Conservation (phyloP, 2,113 vertebrate species). For the Anhinga anhinga region DNA sequence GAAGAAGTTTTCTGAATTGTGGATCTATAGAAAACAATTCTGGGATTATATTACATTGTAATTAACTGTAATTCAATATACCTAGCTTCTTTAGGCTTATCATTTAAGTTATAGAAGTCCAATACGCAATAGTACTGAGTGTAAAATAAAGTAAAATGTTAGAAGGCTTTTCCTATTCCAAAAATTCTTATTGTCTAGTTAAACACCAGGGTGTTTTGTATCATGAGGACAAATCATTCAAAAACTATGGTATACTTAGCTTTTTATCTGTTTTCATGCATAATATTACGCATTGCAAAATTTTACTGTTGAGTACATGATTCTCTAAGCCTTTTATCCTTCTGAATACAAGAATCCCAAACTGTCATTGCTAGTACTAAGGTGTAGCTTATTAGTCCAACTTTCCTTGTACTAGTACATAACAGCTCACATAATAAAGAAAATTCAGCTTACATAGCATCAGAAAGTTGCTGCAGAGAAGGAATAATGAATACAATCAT, state of each 20-base stretch:
- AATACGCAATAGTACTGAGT: neutral
- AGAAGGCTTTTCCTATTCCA: neutral
- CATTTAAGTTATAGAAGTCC: neutral
- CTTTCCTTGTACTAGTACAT: neutral
- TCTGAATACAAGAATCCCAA: neutral
- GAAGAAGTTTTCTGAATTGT: neutral
- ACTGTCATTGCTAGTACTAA: neutral
- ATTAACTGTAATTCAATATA: neutral
- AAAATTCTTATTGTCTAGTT: neutral
- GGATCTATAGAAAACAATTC: neutral
- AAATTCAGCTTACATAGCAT: neutral
- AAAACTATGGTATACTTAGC: neutral
- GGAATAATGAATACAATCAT: neutral
- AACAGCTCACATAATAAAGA: neutral
- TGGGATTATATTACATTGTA: neutral
- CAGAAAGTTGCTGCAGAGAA: neutral
- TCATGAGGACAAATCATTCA: neutral
- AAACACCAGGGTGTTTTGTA: neutral
- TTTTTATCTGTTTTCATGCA: neutral
- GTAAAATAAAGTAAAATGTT: neutral
- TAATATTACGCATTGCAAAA: neutral
- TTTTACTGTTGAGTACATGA: neutral
- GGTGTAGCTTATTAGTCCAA: neutral
- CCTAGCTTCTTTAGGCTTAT: neutral
- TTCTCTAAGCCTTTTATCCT: neutral